phyloP scores from a whole-genome alignment of 2,888 invertebrate species.

The Lithosia quadra region DNA sequence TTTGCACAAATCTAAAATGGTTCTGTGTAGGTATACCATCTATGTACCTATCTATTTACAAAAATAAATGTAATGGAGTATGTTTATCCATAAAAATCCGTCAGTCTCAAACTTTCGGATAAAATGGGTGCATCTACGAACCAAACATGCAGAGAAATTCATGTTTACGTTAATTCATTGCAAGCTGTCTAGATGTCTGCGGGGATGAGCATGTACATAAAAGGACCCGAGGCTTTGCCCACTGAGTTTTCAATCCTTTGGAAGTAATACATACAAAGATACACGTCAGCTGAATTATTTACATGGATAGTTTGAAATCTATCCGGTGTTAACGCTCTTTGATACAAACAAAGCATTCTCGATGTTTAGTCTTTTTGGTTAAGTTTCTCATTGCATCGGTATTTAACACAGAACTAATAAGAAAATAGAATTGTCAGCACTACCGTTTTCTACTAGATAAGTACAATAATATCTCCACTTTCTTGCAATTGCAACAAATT shows the following conservation, averaged over 20 bases:
- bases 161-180: neutral
- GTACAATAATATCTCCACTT: too few species aligned
- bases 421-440: too few species aligned
- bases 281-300: slow-evolving; percentile 28
- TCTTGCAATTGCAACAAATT: too few species aligned
- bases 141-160: neutral
- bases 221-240: slow-evolving; percentile 22
- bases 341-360: neutral
- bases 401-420: too few species aligned
- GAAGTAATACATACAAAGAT: slow-evolving; percentile 28
- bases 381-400: neutral
- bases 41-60: too few species aligned
- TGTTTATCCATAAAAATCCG: too few species aligned
- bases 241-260: slow-evolving; percentile 26
- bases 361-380: neutral
- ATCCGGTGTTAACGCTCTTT: neutral
- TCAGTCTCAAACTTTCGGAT: too few species aligned
- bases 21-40: too few species aligned
- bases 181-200: slow-evolving; percentile 4
- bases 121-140: too few species aligned
- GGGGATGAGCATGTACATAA: slow-evolving; percentile 14
- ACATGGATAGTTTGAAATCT: slow-evolving; percentile 12
- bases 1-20: too few species aligned
- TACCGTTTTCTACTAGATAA: too few species aligned
- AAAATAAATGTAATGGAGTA: too few species aligned